Percentiles rank a stretch among this genome's conserved stretches.
Conservation (phyloP, 2,888 invertebrate genomes). For the Hydrotaea cyrtoneurina region DNA sequence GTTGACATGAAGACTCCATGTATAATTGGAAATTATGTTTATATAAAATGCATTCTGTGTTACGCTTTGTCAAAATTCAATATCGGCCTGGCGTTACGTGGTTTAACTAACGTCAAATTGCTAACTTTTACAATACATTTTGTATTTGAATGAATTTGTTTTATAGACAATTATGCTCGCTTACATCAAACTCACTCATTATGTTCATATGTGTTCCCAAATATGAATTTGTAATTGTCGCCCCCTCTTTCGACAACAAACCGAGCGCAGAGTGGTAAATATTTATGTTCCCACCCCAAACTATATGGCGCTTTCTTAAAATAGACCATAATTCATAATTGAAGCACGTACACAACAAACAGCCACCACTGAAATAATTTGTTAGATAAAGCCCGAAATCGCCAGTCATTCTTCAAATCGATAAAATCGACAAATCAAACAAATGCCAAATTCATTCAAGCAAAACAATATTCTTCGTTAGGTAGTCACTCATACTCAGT, state of each 20-base stretch:
- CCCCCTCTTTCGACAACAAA: neutral
- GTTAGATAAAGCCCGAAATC: neutral
- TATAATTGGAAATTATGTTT: too few species aligned
- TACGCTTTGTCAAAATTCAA: too few species aligned
- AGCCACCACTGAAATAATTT: neutral
- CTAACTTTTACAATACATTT: too few species aligned
- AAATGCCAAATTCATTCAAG: conserved; percentile 1
- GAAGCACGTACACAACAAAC: neutral
- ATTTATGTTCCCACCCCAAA: neutral
- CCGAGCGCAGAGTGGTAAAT: neutral
- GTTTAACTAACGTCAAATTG: too few species aligned
- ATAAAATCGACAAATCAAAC: neutral
- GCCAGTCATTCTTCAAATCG: neutral
- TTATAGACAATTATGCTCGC: too few species aligned
- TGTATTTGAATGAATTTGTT: too few species aligned
- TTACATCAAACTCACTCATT: too few species aligned
- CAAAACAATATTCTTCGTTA: neutral
- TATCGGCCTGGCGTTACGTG: too few species aligned
- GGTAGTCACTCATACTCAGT: neutral
- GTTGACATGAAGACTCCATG: too few species aligned
- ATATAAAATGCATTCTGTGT: too few species aligned
- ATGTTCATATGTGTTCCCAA: neutral
- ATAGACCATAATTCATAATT: neutral
- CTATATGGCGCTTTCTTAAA: neutral
- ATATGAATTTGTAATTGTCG: neutral